Evolutionary conservation across 2,888 invertebrate genomes (phyloP), one percentile per base, ranked within the genome.

Genomic region (Xanthorhoe spadicearia): DNA sequence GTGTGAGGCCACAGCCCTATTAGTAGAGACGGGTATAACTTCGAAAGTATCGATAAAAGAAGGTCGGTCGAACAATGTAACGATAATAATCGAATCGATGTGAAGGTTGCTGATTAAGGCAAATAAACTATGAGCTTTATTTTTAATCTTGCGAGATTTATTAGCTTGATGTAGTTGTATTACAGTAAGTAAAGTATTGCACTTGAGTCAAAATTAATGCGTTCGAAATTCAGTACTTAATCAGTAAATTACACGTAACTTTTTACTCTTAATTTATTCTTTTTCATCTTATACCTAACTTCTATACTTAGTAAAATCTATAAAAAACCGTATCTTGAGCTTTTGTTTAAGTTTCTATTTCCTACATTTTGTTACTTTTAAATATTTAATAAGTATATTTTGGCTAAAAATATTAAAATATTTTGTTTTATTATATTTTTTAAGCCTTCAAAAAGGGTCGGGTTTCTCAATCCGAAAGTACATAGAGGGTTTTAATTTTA

Each of bases 1-100:
- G 76, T 73, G 74, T 82, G 81, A 85, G 85, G 85, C 81, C 83
- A 79, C 64, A 70, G 66, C 83, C 83, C 81, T 83, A 82, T 82
- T 83, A 80, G 81, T 77, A 69, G 75, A 76, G 82, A 80, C 82
- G 82, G 82, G 82, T 81, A 76, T 43, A 46, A 35, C 73, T 82
- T 85, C 78, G 85, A 86, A 86, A 87, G 84, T 84, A 79, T 78
- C 75, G 77, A 76, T 82, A 83, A 83, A 79, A 77, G 80, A 83
- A 86, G 87, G 85, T 78, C 77, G 74, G 61, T 58, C 68, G 73
- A 74, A 84, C 85, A 84, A 83, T 84, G 74, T 82, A 73, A 71
- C 70, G 70, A 71, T 69, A 58, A 66, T 66, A 70, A 71, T 73
- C 68, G 70, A 69, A 67, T 70, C 70, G 68, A 67, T 63, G 55